Base-by-base conservation (phyloP, 2,888 invertebrate genomes). In the Melanostoma scalare region DNA sequence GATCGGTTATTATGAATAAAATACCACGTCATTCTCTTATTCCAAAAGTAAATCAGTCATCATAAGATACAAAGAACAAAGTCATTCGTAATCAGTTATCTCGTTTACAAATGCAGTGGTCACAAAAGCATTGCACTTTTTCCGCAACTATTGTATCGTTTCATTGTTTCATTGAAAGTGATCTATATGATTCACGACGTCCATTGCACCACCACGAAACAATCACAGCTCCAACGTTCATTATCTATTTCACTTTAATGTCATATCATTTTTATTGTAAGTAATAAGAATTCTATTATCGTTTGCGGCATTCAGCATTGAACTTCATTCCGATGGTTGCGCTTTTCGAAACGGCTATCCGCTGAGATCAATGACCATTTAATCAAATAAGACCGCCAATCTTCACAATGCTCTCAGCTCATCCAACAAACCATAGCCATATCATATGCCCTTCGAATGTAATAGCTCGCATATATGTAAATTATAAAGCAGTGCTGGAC, bases 311-410 rank as follows among this genome's bases (percentile, higher is more conserved):
- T 5, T n/a, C 82, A 73, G 56, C 82, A 78, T 82, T 82, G 82
- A 78, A 78, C 78, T 78, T 77, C 78, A 82, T 56, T 46, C 52
- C 30, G 68, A 68, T 73, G 46, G 65, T 40, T n/a, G 58, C 44
- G 20, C 56, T 36, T 6, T 4, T 9, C 46, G 20, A 46, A 44
- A 35, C 38, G 60, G 20, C 20, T 20, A 60, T 60, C 42, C 20
- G 36, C 42, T 56, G 38, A 68, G 82, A 82, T 82, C 82, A 82
- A 74, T 73, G 78, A 78, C 82, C 82, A 82, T 56, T 73, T 78
- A 69, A 78, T 82, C 78, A 78, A 82, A 68, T 56, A 77, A 52
- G 55, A 46, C 52, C 53, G 44, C 50, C 38, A 38, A 77, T 72
- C 52, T 52, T 61, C 72, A 30, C 46, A 31, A 30, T 56, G 46